phyloP scores from a whole-genome alignment of 2,113 vertebrate genomes.

The Panurus biarmicus region DNA sequence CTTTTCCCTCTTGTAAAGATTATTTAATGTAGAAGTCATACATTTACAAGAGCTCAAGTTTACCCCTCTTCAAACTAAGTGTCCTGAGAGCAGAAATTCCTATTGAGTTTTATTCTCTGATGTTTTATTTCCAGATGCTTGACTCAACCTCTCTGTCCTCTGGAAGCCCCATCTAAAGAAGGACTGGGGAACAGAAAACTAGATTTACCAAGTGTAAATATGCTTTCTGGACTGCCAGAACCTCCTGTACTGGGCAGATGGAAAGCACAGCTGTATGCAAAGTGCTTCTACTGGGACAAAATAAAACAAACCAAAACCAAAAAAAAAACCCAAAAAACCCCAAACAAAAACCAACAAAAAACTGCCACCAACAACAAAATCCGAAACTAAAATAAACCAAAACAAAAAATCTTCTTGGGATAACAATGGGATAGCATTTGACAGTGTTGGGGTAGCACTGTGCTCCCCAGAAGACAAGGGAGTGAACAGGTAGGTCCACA shows the following conservation, averaged over 20 bases:
- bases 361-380: too few species aligned
- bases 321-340: too few species aligned
- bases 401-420: background rate
- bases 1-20: background rate
- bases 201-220: background rate
- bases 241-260: rapidly evolving
- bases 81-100: background rate
- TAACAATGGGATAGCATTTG: rapidly evolving
- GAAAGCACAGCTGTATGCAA: background rate
- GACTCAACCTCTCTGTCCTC: background rate
- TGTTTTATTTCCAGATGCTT: background rate
- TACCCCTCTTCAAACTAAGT: background rate
- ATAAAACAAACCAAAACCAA: background rate
- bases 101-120: background rate
- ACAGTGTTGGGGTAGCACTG: background rate
- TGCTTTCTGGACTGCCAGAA: background rate
- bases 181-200: background rate
- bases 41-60: background rate
- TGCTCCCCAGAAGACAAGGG: background rate
- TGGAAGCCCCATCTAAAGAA: background rate
- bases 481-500: background rate
- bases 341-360: background rate
- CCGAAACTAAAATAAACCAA: background rate
- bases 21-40: background rate
- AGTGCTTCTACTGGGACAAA: rapidly evolving